phyloP scores from a whole-genome alignment of 2,888 invertebrate genomes.

The Vesta saturnalis region DNA sequence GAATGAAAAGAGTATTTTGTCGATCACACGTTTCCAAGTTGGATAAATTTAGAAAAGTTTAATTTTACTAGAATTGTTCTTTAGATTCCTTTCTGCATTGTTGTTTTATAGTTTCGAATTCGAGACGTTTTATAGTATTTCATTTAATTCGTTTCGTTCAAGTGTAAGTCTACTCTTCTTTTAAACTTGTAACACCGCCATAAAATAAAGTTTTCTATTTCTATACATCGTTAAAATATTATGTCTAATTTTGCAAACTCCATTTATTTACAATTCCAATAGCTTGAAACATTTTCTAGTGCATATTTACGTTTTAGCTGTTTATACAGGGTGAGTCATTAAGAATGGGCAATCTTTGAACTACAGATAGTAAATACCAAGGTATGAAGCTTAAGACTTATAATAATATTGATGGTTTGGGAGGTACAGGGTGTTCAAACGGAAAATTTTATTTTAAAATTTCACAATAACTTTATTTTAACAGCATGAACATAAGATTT shows the following conservation, averaged over 20 bases:
- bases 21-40: slow-evolving; percentile 37
- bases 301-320: too few species aligned
- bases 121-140: slow-evolving; percentile 34
- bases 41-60: slow-evolving; percentile 38
- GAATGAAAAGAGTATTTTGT: slow-evolving; percentile 29
- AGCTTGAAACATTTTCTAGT: too few species aligned
- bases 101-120: slow-evolving; percentile 31
- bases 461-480: too few species aligned
- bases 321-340: too few species aligned
- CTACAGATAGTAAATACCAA: too few species aligned
- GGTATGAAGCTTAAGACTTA: too few species aligned
- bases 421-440: too few species aligned
- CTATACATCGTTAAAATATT: neutral
- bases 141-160: slow-evolving; percentile 31
- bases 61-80: slow-evolving; percentile 40
- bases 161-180: neutral
- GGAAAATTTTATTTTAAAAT: too few species aligned
- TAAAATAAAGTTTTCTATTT: neutral
- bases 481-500: too few species aligned
- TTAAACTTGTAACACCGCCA: neutral
- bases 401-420: too few species aligned
- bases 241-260: neutral
- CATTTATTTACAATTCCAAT: neutral
- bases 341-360: too few species aligned
- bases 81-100: slow-evolving; percentile 30